Evolutionary conservation across 2,797 vertebrate genomes (phyloP).

Genomic region (Buphagus erythrorhynchus): DNA sequence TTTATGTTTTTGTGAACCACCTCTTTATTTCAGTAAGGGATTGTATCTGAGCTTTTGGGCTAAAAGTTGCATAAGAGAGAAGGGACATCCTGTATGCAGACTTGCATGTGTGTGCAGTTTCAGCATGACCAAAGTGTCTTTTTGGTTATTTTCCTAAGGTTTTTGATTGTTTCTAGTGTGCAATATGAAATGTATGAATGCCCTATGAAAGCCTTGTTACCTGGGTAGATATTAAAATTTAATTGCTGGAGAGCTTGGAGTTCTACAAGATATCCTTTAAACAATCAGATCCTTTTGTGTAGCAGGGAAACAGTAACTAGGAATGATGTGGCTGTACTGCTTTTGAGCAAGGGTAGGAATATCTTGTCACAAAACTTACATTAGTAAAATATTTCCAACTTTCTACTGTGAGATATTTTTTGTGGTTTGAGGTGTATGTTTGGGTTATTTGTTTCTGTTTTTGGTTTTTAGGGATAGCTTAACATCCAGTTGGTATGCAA

Average conservation of each 20-base stretch:
- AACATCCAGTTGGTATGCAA: neutral
- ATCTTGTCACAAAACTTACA: neutral
- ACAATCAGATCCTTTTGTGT: neutral
- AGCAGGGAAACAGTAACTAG: neutral
- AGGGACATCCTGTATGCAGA: neutral
- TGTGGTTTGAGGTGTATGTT: accelerated
- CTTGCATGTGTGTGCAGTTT: accelerated
- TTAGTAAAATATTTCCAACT: neutral
- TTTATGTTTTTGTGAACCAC: neutral
- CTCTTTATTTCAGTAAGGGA: neutral
- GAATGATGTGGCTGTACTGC: neutral
- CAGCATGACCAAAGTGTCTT: neutral
- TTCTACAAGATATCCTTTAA: neutral
- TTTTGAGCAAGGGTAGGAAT: neutral
- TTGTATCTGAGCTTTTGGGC: neutral
- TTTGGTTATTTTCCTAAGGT: neutral
- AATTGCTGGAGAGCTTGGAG: neutral
- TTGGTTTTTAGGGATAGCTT: neutral
- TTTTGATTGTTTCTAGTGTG: neutral
- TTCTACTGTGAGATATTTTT: neutral
- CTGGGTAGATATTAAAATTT: neutral
- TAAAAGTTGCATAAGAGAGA: neutral
- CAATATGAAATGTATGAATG: neutral
- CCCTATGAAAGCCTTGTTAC: neutral
- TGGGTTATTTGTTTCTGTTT: neutral